Evolutionary conservation across 2,888 invertebrate species (phyloP).

Genomic region (Habroteleia sp.): DNA sequence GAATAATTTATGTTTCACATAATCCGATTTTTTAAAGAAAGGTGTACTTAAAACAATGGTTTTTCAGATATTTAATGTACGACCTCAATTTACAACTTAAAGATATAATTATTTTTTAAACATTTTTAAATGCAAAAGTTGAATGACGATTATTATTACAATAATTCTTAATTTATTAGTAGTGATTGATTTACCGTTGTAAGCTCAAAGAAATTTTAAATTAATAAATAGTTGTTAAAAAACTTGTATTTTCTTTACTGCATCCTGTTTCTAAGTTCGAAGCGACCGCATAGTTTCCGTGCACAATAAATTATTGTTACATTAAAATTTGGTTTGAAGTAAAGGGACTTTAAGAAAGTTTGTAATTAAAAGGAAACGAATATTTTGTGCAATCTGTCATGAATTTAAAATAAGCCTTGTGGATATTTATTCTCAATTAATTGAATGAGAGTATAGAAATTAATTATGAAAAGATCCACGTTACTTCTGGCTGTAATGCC

Average conservation of each 20-base stretch:
- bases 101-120: too few relatives aligned
- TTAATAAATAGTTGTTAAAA: slow-evolving; percentile 5
- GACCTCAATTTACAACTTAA: too few relatives aligned
- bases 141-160: too few relatives aligned
- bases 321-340: slow-evolving; percentile 6
- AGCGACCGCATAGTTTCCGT: neutral
- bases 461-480: too few relatives aligned
- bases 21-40: too few relatives aligned
- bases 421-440: slow-evolving; percentile 31
- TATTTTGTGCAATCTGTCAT: slow-evolving; percentile 14
- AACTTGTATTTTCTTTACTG: neutral
- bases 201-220: neutral
- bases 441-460: slow-evolving; percentile 17
- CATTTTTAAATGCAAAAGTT: too few relatives aligned
- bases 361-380: slow-evolving; percentile 24
- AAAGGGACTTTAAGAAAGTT: neutral
- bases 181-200: neutral
- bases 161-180: too few relatives aligned
- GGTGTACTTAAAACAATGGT: too few relatives aligned
- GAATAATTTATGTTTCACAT: too few relatives aligned
- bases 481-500: neutral
- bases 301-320: slow-evolving; percentile 21
- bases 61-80: too few relatives aligned
- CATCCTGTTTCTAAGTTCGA: neutral
- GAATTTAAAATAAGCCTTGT: slow-evolving; percentile 26